These are phyloP conservation scores for Myotis daubentonii DNA, from an alignment of 2,797 vertebrate genomes.

Conservation along the genomic window DNA sequence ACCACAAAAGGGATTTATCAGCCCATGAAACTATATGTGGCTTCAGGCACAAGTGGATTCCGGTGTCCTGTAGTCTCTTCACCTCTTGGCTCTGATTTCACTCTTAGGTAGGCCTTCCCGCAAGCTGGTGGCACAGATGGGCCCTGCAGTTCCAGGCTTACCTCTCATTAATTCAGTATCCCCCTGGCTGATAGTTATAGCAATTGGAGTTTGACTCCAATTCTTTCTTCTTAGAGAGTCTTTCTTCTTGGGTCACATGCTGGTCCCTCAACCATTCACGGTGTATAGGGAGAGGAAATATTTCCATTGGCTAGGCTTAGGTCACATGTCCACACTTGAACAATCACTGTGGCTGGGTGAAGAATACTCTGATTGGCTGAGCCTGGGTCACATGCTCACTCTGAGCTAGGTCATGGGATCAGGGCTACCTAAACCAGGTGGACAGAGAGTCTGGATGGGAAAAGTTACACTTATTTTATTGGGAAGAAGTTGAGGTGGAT, in stretches of 20 bases:
- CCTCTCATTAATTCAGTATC: background rate
- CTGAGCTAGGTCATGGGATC: rapidly evolving
- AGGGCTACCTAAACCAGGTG: background rate
- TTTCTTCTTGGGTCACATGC: background rate
- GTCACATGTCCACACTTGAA: background rate
- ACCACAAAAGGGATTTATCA: background rate
- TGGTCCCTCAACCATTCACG: background rate
- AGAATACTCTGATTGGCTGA: background rate
- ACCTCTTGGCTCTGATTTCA: background rate
- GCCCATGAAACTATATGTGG: background rate
- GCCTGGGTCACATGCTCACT: background rate
- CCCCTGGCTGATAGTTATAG: background rate
- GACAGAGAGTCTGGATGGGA: background rate
- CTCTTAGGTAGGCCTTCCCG: background rate
- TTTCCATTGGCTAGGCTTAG: background rate
- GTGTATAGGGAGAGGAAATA: background rate
- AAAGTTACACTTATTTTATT: background rate
- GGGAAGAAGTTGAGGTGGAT: background rate
- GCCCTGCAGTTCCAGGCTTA: background rate
- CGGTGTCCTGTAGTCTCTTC: background rate
- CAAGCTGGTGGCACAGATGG: background rate
- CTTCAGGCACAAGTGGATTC: background rate
- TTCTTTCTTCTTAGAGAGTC: background rate
- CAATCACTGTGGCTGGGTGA: background rate
- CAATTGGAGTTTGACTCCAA: background rate